A percentile compares a stretch with the other conserved stretches of the same genome.
Evolutionary conservation across 1,140 invertebrate genomes (phyloP).

Genomic region (Tyrophagus putrescentiae): DNA sequence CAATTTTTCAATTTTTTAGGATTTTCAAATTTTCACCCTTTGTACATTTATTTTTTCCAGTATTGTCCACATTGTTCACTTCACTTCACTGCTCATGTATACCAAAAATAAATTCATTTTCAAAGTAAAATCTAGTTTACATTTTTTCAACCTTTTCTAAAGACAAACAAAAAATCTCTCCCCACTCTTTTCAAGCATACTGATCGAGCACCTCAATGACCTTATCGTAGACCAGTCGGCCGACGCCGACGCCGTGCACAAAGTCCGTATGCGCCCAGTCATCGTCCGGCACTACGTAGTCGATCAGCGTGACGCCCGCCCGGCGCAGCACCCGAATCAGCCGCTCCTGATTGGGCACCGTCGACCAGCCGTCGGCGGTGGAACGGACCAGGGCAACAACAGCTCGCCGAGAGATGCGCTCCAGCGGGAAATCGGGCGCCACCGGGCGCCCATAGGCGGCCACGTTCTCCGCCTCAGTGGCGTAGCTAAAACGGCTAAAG

Average conservation of each 20-base stretch:
- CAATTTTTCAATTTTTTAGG: constrained; percentile 8
- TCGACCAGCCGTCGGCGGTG: constrained; percentile 7
- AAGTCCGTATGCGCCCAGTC: constrained; percentile 14
- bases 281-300: constrained; percentile 2
- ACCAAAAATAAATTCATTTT: too few species aligned
- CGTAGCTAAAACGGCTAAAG: constrained; percentile 12
- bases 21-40: not conserved
- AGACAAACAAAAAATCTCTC: too few species aligned
- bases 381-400: not conserved
- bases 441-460: not conserved
- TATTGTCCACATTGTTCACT: too few species aligned
- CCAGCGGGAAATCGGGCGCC: constrained; percentile 19
- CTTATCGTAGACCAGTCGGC: constrained; percentile 16
- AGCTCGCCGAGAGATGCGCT: constrained; percentile 14
- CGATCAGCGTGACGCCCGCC: not conserved
- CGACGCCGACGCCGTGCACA: not conserved
- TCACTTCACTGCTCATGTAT: too few species aligned
- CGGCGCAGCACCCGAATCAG: constrained; percentile 6
- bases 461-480: not conserved
- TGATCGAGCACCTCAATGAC: not conserved
- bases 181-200: too few species aligned
- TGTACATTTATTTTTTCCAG: too few species aligned
- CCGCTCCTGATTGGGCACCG: constrained; percentile 7
- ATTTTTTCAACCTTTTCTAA: too few species aligned
- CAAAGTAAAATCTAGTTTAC: too few species aligned